Evolutionary conservation across 2,797 vertebrate species (phyloP), one percentile per base, ranked within the genome.

Genomic region (Harpagifer antarcticus): DNA sequence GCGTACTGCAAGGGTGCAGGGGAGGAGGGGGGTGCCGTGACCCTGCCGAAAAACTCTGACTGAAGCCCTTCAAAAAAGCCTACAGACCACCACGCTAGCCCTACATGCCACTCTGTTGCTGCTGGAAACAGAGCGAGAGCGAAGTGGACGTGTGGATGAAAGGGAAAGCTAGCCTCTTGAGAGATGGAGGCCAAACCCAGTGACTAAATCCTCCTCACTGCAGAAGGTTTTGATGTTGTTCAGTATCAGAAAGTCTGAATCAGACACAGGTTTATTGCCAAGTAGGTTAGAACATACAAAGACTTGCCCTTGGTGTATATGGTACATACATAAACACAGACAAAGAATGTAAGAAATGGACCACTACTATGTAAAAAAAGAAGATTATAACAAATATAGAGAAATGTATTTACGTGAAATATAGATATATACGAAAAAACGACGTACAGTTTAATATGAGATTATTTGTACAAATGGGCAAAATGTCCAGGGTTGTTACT

Each of bases 51-150:
- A 37, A 89, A 87, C 86, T 63, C 78, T 84, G 72, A 86, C 72
- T 78, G 70, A 78, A 89, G 67, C 67, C 44, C 68, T 60, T 47
- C 33, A 59, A 70, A 81, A 82, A 76, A 69, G 71, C 72, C 81
- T 70, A 75, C 75, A 79, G 92, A 93, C 94, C 93, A 94, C 93
- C 92, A 72, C 89, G 85, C 84, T 85, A 77, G 82, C 73, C 31
- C 53, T 4, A 48, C 85, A 90, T 93, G 76, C 92, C 89, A 52
- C 69, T 4, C 50, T 20, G 93, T 94, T 93, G 86, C 91, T 58
- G 55, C 76, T 75, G 87, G 93, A 89, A 74, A 94, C 91, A 0
- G 56, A 78, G 60, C 60, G 62, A 31, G 20, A 58, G 49, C 12
- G 19, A 68, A 65, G 79, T 62, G 61, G 74, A 81, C 19, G 14